Percentiles rank a stretch among this genome's conserved stretches.
phyloP scores from a whole-genome alignment of 2,888 invertebrate genomes.

The Chromoteleia sp. region DNA sequence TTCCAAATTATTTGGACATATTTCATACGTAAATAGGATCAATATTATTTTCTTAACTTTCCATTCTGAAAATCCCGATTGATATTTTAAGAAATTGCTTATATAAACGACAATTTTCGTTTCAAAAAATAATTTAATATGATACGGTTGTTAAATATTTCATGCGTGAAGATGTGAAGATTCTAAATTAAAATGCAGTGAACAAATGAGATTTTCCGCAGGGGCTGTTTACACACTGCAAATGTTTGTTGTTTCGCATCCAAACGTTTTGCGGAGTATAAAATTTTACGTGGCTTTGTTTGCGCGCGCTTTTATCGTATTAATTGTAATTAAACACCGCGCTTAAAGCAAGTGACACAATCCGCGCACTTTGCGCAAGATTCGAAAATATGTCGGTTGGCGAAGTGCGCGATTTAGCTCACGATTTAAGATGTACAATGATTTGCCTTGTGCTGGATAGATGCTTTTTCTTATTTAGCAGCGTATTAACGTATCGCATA shows the following conservation, averaged over 20 bases:
- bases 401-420: not conserved
- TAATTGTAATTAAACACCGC: too few relatives aligned
- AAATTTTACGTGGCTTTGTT: not conserved
- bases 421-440: constrained; percentile 46
- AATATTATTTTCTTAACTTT: too few relatives aligned
- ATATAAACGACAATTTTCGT: too few relatives aligned
- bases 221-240: not conserved
- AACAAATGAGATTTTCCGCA: not conserved
- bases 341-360: too few relatives aligned
- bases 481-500: constrained; percentile 49
- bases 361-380: too few relatives aligned
- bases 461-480: constrained; percentile 41
- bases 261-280: not conserved
- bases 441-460: constrained; percentile 34
- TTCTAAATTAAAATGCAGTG: not conserved
- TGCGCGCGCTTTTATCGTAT: too few relatives aligned
- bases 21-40: too few relatives aligned
- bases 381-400: not conserved
- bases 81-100: too few relatives aligned
- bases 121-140: not conserved
- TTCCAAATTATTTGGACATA: too few relatives aligned
- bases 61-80: too few relatives aligned
- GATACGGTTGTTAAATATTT: not conserved
- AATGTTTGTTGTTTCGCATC: not conserved
- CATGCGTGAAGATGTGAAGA: not conserved